These are phyloP conservation scores for Cyanoderma ruficeps DNA, from an alignment of 2,113 vertebrate genomes.

Conservation along the genomic window DNA sequence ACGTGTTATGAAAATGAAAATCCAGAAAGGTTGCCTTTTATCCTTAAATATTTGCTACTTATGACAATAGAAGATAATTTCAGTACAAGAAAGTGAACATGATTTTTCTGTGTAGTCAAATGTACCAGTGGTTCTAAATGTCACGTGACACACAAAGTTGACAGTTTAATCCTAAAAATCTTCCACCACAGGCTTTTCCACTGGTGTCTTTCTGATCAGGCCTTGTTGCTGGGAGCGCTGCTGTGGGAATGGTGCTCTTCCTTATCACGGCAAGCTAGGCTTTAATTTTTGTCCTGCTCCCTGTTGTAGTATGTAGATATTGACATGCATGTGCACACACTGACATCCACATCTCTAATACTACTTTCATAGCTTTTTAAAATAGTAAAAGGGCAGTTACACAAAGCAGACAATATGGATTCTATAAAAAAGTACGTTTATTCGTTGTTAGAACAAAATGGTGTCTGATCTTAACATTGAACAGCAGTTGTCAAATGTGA, in stretches of 20 bases:
- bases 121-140: neutral
- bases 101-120: neutral
- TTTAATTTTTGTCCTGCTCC: neutral
- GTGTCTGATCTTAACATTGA: neutral
- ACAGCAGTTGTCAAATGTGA: neutral
- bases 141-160: rapidly evolving
- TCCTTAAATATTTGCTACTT: neutral
- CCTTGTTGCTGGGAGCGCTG: neutral
- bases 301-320: neutral
- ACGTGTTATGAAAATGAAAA: neutral
- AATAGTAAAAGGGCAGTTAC: neutral
- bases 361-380: neutral
- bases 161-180: neutral
- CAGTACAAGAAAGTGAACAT: neutral
- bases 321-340: neutral
- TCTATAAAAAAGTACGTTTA: neutral
- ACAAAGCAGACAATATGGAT: neutral
- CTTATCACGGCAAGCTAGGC: neutral
- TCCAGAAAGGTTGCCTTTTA: neutral
- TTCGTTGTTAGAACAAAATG: neutral
- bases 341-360: neutral
- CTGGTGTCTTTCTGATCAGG: neutral
- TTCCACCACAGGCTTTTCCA: neutral
- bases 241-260: neutral
- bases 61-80: neutral